phyloP scores from a whole-genome alignment of 2,888 invertebrate genomes.

The Pseudoips prasinana region DNA sequence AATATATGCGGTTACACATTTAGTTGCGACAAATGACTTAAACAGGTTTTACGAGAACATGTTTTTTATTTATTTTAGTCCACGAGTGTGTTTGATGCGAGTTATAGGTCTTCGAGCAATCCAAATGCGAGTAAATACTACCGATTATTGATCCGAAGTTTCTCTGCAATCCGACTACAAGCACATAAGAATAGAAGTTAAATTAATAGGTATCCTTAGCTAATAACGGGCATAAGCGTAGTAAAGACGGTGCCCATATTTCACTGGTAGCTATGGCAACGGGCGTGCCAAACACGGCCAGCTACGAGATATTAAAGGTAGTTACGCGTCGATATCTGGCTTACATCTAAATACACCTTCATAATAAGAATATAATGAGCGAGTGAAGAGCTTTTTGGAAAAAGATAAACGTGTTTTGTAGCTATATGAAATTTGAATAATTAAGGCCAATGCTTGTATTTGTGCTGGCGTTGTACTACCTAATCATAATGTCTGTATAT shows the following conservation, averaged over 20 bases:
- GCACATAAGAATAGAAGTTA: conserved; percentile 46
- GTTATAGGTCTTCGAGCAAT: no score
- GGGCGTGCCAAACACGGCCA: conserved; percentile 64
- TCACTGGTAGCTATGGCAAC: conserved; percentile 70
- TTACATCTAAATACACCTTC: conserved; percentile 15
- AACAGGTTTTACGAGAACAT: no score
- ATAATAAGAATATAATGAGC: conserved; percentile 12
- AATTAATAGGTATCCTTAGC: conserved; percentile 70
- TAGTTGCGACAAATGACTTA: neutral
- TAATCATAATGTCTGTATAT: no score
- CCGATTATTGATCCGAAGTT: no score
- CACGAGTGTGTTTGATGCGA: no score
- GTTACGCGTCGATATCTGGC: conserved; percentile 25
- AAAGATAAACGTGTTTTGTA: neutral
- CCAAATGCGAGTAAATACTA: no score
- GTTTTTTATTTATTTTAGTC: no score
- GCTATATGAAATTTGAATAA: no score
- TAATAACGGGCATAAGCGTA: conserved; percentile 67
- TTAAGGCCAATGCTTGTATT: no score
- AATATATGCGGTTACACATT: neutral
- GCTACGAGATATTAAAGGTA: conserved; percentile 33
- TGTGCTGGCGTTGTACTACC: no score
- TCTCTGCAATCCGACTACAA: no score
- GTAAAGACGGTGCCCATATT: conserved; percentile 70
- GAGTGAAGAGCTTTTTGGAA: conserved; percentile 10